Evolutionary conservation across 2,113 vertebrate genomes (phyloP).

Genomic region (Peromyscus leucopus): DNA sequence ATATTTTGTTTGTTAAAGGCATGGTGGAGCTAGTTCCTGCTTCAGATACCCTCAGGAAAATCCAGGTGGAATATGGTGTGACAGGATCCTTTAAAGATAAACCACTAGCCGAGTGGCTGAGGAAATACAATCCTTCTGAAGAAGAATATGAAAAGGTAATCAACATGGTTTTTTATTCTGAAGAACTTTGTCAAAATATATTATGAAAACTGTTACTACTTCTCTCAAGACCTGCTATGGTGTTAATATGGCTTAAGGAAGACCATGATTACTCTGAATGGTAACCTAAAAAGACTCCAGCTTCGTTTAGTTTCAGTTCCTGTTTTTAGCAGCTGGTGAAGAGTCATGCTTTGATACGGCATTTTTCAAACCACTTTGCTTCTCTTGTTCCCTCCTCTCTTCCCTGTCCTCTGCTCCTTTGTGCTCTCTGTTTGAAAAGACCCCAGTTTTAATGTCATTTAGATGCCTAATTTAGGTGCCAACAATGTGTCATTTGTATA

Average conservation of each 20-base stretch:
- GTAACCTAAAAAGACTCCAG: neutral
- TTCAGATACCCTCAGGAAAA: constrained; percentile 98
- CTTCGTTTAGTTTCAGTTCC: neutral
- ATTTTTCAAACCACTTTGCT: neutral
- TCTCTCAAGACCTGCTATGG: neutral
- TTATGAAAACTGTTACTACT: constrained; percentile 36
- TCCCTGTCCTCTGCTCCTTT: too few species aligned
- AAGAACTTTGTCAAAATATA: neutral
- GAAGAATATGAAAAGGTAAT: constrained; percentile 99
- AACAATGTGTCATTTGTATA: constrained; percentile 14
- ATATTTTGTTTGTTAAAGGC: constrained; percentile 87
- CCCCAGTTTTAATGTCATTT: constrained; percentile 35
- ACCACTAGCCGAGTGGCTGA: constrained; percentile 97
- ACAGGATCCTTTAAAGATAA: constrained; percentile 99
- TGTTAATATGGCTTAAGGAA: constrained; percentile 21
- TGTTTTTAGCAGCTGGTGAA: neutral
- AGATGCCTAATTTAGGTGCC: neutral
- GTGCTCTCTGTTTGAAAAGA: neutral
- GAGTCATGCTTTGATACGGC: neutral
- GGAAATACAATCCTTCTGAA: constrained; percentile 98
- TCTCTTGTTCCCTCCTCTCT: neutral
- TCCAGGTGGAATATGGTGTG: constrained; percentile 98
- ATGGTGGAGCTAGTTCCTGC: constrained; percentile 98
- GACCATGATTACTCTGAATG: constrained; percentile 12
- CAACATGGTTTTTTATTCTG: constrained; percentile 36